Base-by-base conservation (phyloP, 2,888 invertebrate species). In the Prionchulus punctatus region DNA sequence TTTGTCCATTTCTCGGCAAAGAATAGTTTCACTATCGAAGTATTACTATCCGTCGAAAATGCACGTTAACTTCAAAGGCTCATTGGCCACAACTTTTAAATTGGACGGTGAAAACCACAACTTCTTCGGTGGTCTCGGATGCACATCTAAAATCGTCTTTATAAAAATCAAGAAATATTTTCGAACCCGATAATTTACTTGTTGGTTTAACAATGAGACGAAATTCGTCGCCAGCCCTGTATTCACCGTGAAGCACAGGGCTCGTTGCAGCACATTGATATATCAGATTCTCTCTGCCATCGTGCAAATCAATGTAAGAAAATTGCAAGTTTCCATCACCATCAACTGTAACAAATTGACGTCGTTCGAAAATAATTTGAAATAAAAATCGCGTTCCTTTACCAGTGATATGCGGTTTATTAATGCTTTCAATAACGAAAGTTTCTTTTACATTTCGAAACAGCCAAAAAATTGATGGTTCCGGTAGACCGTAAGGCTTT, bases 281-380 rank as follows among this genome's bases (percentile, higher is more conserved):
- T 63, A 81, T 82, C 68, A 84, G 86, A 42, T 65, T 65, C 66
- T 87, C 83, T 52, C 82, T 81, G 59, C 85, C 85, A 3, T 82
- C 82, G 74, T 96, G 92, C 53, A 78, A 72, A 55, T 87, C 86
- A 23, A 96, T 85, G 73, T 94, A 90, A 53, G 91, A 87, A 75
- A 98, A 92, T 83, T 91, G 90, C n/a, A 98, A 78, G 69, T 86
- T 88, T 49, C 94, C 94, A 76, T 92, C 91, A 1, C 90, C 90
- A 73, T 94, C 94, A n/a, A n/a, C n/a, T n/a, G n/a, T n/a, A n/a
- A n/a, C n/a, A n/a, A n/a, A n/a, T n/a, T 87, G n/a, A n/a, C n/a
- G n/a, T n/a, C n/a, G n/a, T n/a, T n/a, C 18, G 2, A 53, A 2
- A 53, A 18, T 31, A 15, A 7, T 30, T 2, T 18, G 26, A 47